Evolutionary conservation across 2,113 vertebrate species (phyloP).

Genomic region (Haemorhous mexicanus): DNA sequence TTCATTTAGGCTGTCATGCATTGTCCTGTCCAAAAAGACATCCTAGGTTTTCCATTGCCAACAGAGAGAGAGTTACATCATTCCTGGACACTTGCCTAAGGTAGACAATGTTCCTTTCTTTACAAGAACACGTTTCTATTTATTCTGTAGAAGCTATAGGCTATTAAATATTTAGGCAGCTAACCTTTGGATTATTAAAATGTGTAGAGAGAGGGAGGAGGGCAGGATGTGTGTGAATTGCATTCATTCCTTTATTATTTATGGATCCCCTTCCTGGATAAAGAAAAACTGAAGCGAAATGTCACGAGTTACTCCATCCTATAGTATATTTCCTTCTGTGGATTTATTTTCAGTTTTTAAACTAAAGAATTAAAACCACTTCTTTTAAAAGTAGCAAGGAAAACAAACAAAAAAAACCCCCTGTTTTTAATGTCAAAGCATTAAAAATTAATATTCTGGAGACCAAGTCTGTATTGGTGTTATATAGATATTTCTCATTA

Average conservation of each 20-base stretch:
- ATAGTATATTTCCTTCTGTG: not conserved
- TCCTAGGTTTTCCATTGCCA: not conserved
- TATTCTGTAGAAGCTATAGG: not conserved
- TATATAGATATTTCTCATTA: not conserved
- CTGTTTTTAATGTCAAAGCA: not conserved
- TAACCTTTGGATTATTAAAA: conserved; percentile 13
- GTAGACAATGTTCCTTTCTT: not conserved
- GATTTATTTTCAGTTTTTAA: not conserved
- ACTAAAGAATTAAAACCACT: not conserved
- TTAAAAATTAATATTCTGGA: not conserved
- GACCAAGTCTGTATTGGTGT: not conserved
- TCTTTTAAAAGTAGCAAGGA: not conserved
- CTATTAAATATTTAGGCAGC: conserved; percentile 8
- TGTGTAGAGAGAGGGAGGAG: accelerated
- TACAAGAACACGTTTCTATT: not conserved
- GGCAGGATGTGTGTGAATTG: not conserved
- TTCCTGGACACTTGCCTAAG: not conserved
- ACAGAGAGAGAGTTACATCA: not conserved
- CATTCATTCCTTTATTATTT: not conserved
- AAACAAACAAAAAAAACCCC: not conserved
- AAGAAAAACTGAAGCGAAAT: not conserved
- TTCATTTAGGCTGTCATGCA: not conserved
- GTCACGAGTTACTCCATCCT: not conserved
- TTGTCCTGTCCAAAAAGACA: not conserved
- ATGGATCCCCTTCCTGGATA: not conserved